These are phyloP conservation scores for Pandion haliaetus DNA, from an alignment of 2,113 vertebrate genomes.

Conservation along the genomic window DNA sequence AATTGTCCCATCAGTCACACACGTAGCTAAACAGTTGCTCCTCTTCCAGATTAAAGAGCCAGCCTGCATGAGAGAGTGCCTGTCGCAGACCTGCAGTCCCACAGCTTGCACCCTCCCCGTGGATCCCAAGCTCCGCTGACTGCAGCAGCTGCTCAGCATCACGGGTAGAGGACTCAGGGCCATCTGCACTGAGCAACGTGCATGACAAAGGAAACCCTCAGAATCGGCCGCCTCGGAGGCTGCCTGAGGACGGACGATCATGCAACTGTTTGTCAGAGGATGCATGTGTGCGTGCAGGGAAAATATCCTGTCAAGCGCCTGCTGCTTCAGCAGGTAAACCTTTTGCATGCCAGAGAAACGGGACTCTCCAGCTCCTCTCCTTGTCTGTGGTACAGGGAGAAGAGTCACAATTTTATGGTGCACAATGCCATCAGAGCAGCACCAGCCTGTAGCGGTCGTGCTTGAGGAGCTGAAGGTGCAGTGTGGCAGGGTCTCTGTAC, in stretches of 20 bases:
- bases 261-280: background rate
- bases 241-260: background rate
- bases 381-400: background rate
- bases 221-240: background rate
- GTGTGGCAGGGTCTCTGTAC: background rate
- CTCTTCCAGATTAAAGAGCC: background rate
- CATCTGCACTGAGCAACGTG: too few relatives aligned
- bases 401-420: background rate
- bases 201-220: background rate
- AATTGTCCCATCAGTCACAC: background rate
- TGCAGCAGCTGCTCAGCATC: background rate
- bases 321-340: background rate
- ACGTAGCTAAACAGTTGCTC: background rate
- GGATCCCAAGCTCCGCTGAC: background rate
- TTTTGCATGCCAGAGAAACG: background rate
- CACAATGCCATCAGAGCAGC: background rate
- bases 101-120: rapidly evolving
- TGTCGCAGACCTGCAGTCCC: background rate
- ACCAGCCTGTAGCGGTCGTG: background rate
- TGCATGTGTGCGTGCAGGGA: background rate
- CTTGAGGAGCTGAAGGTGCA: background rate
- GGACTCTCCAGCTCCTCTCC: background rate
- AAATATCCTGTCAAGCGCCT: rapidly evolving
- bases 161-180: too few relatives aligned
- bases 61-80: background rate